Evolutionary conservation across 2,888 invertebrate species (phyloP), one percentile per base, ranked within the genome.

Genomic region (Drosophila diplacantha): DNA sequence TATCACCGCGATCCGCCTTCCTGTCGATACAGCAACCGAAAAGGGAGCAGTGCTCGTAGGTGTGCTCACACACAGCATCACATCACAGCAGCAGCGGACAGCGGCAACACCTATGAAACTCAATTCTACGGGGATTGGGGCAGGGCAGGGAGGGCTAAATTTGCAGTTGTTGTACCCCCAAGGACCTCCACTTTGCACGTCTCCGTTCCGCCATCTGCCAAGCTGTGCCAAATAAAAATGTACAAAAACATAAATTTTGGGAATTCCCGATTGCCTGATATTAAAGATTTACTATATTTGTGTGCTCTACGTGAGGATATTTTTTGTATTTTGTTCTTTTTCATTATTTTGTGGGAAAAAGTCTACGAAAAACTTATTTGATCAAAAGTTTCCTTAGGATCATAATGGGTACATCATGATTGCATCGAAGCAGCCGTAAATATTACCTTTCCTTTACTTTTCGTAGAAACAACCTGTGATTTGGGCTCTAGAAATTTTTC

Each of bases 1-100:
- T 74, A 0, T 77, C 81, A 7, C 78, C 81, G 14, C 78, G 68
- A 1, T 37, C 68, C 6, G 57, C 58, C 3, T 81, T 64, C 24
- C 24, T 65, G 50, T 49, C 59, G 5, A 14, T 70, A 43, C 66
- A 72, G 47, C 70, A 57, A 5, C 65, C 64, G 39, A 58, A 63
- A 5, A 47, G 24, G 18, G 60, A 74, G 20, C 32, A 18, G 11
- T 71, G 46, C 44, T 60, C 67, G 14, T 74, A 68, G 20, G 18
- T 8, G 11, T 2, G 16, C 14, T 37, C 18, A 20, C 20, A 20
- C 38, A n/a, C 14, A n/a, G 8, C 11, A 26, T 14, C 22, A 35
- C 29, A 46, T 20, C 26, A 44, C 34, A 47, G 26, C 12, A 32
- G 46, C 9, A 38, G 39, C 31, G 32, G 49, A 2, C 7, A 18